Percentiles rank a stretch among this genome's conserved stretches.
These are phyloP conservation scores for Oenanthe oenanthe DNA, from an alignment of 2,113 vertebrate species.

Conservation along the genomic window DNA sequence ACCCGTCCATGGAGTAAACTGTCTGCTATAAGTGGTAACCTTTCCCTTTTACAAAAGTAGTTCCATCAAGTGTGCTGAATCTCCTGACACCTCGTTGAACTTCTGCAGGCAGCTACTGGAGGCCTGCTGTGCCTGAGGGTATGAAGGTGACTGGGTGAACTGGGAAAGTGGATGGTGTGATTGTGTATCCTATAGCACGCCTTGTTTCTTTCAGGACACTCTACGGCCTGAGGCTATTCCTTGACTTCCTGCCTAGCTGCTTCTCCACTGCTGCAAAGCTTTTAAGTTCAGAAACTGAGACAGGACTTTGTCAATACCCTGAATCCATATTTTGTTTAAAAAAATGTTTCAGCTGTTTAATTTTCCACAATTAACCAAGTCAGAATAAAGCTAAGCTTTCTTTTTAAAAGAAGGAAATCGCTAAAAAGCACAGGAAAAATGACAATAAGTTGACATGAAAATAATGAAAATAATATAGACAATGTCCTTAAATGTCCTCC, in stretches of 20 bases:
- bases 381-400: background rate
- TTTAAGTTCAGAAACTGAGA: background rate
- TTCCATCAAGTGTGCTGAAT: constrained; percentile 33
- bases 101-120: constrained; percentile 23
- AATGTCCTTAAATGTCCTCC: constrained; percentile 11
- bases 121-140: constrained; percentile 31
- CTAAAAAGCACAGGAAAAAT: background rate
- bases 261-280: background rate
- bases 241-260: constrained; percentile 35
- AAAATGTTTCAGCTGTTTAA: background rate
- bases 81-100: constrained; percentile 48
- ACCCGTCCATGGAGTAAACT: background rate
- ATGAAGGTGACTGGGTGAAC: background rate
- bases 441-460: background rate
- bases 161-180: background rate
- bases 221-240: constrained; percentile 30
- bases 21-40: background rate
- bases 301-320: background rate
- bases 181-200: constrained; percentile 17
- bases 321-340: background rate
- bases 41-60: background rate
- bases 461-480: background rate
- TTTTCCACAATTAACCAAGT: constrained; percentile 12
- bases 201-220: constrained; percentile 32
- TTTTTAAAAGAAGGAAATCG: background rate